Base-by-base conservation (phyloP, 2,797 vertebrate genomes). In the Pseudotriccus pelzelni region DNA sequence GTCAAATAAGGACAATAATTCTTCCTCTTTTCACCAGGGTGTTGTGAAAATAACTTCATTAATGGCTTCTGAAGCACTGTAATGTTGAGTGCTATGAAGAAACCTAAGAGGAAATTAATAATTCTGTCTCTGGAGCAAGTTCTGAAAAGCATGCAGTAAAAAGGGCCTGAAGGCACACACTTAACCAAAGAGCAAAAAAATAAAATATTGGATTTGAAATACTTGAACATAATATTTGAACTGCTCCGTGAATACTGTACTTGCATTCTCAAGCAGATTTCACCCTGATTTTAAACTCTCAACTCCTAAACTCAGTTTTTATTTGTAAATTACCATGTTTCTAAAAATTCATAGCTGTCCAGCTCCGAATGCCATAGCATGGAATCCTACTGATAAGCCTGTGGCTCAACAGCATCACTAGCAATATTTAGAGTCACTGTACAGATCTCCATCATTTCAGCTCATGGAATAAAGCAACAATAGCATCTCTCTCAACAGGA, bases 31-130 rank as follows among this genome's bases (percentile, higher is more conserved):
- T 89, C 90, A 95, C 69, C 1, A 5, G 39, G 32, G 28, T 63
- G 50, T 86, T 92, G 70, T 92, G 93, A 93, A 94, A 94, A 92
- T 91, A 92, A 93, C 87, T 96, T 92, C 92, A 93, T 96, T 95
- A 95, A 89, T 72, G 62, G 49, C 78, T 92, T 87, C 47, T 83
- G 60, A 92, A 93, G 46, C 46, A 87, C 39, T 85, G 50, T 53
- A 91, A 66, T 75, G 55, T 72, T 79, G 64, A 87, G 18, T 56
- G 75, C 41, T 84, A 84, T n/a, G 77, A 5, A 92, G 73, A 95
- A 92, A 78, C 47, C 59, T 72, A 75, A 24, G 36, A 96, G 50
- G 87, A 95, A 94, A 92, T 93, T 91, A 95, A 43, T 78, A 86
- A 72, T 78, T 92, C 78, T 92, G 84, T 93, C 78, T 91, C 91